Conservation (phyloP, 1,140 invertebrate genomes). For the Bombus polaris region DNA sequence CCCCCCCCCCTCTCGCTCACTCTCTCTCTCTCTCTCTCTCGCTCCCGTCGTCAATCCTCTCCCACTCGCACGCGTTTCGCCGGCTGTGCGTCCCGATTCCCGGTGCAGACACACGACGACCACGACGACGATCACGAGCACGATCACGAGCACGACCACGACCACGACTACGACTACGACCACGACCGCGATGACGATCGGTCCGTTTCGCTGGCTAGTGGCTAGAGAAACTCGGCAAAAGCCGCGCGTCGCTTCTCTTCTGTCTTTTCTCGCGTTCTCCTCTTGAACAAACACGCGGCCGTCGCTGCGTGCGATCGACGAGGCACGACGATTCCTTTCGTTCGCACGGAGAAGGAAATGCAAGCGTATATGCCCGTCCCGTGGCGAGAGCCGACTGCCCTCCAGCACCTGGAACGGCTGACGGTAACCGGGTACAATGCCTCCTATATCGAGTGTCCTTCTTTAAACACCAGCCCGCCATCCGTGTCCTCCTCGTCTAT, state of each 20-base stretch:
- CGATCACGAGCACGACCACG: neutral
- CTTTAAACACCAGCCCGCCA: constrained; percentile 60
- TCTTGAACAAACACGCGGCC: neutral
- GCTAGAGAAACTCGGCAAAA: neutral
- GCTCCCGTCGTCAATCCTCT: constrained; percentile 13
- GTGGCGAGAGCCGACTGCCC: constrained; percentile 64
- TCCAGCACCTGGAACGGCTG: constrained; percentile 70
- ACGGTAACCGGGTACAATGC: constrained; percentile 72
- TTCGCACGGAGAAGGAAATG: constrained; percentile 48
- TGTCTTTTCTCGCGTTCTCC: neutral
- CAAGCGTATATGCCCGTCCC: constrained; percentile 51
- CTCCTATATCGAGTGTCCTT: constrained; percentile 71
- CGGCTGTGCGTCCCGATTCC: constrained; percentile 50
- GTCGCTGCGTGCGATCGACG: neutral
- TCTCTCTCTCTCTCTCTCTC: neutral
- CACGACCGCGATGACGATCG: neutral
- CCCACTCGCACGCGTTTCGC: constrained; percentile 43
- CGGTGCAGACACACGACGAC: constrained; percentile 43
- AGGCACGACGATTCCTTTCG: neutral
- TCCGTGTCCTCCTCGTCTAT: constrained; percentile 57
- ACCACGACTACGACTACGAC: neutral
- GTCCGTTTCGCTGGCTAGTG: neutral
- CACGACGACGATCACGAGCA: neutral
- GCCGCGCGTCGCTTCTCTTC: neutral
- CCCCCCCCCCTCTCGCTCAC: neutral